Conservation (phyloP, 1,140 invertebrate genomes). For the Nylanderia fulva region DNA sequence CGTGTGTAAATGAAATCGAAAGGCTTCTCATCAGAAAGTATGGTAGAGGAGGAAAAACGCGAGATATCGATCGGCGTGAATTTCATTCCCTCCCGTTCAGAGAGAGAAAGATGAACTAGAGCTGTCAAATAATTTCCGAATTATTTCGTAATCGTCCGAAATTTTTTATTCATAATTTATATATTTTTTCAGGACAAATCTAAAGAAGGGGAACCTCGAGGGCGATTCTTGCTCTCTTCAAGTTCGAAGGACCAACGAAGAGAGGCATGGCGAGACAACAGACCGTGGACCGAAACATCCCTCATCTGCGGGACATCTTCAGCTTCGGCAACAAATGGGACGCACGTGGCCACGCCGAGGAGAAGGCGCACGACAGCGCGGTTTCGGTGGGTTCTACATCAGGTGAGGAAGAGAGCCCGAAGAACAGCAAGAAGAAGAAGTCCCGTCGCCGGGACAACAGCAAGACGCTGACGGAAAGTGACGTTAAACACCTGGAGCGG, state of each 20-base stretch:
- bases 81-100: background rate
- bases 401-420: slow-evolving; percentile 87
- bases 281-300: slow-evolving; percentile 89
- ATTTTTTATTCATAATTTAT: no score
- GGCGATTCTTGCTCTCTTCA: background rate
- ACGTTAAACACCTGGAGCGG: slow-evolving; percentile 92
- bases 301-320: slow-evolving; percentile 90
- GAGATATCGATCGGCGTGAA: slow-evolving; percentile 64
- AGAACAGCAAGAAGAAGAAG: slow-evolving; percentile 88
- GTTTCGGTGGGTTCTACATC: slow-evolving; percentile 86
- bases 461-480: slow-evolving; percentile 88
- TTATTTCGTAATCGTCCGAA: background rate
- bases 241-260: background rate
- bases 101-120: no score
- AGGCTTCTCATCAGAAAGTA: slow-evolving; percentile 52
- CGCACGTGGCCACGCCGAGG: slow-evolving; percentile 76
- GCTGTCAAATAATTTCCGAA: no score
- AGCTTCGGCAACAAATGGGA: slow-evolving; percentile 86
- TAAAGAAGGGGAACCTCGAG: background rate
- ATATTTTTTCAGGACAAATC: slow-evolving; percentile 8
- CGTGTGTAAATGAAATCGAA: slow-evolving; percentile 62
- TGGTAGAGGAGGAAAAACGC: slow-evolving; percentile 44
- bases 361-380: slow-evolving; percentile 85
- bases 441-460: slow-evolving; percentile 86
- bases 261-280: slow-evolving; percentile 80